phyloP scores from a whole-genome alignment of 2,888 invertebrate genomes.

The Harpagoxenus sublaevis region DNA sequence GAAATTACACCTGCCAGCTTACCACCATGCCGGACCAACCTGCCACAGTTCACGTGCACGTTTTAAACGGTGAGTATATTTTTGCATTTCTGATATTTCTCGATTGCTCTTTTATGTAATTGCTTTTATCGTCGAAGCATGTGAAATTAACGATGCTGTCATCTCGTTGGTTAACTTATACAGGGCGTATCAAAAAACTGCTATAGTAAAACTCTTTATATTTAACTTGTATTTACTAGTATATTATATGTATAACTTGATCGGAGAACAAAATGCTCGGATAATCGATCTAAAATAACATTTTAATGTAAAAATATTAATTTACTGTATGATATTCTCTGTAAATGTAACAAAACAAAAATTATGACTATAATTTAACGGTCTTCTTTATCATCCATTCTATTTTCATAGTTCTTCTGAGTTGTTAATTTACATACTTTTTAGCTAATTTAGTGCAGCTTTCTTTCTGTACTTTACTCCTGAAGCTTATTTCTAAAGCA shows the following conservation, averaged over 20 bases:
- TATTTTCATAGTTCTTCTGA: not conserved
- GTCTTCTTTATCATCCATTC: not conserved
- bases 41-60: constrained; percentile 87
- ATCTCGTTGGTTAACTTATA: not conserved
- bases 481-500: not conserved
- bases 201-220: not conserved
- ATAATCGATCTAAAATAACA: not conserved
- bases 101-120: not conserved
- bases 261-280: not conserved
- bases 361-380: not conserved
- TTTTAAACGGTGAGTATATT: constrained; percentile 86
- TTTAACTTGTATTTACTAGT: not conserved
- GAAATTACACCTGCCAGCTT: constrained; percentile 87
- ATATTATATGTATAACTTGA: not conserved
- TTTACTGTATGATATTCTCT: not conserved
- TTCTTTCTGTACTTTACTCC: not conserved
- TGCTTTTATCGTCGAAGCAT: not conserved
- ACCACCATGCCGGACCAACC: constrained; percentile 86
- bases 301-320: not conserved
- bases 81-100: constrained; percentile 5
- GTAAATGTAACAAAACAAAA: not conserved
- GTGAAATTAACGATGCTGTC: not conserved
- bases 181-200: not conserved
- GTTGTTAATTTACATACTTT: not conserved
- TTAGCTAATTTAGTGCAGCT: not conserved